Conservation (phyloP, 2,797 vertebrate species). For the Crocodylus rhombifer region DNA sequence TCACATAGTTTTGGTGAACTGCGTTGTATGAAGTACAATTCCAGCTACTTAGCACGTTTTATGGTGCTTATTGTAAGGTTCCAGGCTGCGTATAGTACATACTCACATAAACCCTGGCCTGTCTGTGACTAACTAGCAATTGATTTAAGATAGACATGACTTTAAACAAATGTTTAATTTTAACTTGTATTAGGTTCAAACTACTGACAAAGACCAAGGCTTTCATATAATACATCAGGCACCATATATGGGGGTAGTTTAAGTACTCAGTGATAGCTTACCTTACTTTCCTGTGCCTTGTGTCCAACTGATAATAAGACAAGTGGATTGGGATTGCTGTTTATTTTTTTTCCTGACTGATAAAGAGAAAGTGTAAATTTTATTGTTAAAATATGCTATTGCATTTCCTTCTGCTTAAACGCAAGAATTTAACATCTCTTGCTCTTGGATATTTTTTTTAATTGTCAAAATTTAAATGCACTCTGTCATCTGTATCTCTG, state of each 20-base stretch:
- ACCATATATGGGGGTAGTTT: neutral
- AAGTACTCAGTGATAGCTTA: constrained; percentile 68
- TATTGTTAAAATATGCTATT: constrained; percentile 36
- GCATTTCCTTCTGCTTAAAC: neutral
- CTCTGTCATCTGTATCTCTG: neutral
- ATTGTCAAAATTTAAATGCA: neutral
- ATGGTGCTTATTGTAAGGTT: neutral
- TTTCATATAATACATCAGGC: neutral
- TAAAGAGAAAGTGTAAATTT: constrained; percentile 66
- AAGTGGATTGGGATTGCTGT: constrained; percentile 92
- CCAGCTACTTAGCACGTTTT: neutral
- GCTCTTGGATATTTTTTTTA: neutral
- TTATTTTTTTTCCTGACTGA: constrained; percentile 95
- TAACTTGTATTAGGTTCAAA: neutral
- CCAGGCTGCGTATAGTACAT: neutral
- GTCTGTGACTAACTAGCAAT: neutral
- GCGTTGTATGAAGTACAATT: neutral
- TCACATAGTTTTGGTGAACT: neutral
- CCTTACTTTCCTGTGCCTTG: constrained; percentile 93
- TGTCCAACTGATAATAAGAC: constrained; percentile 94
- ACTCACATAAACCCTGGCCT: neutral
- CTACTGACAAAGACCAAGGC: neutral
- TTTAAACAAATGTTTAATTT: neutral
- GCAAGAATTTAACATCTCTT: neutral
- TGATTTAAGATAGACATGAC: neutral